Evolutionary conservation across 2,113 vertebrate species (phyloP), one percentile per base, ranked within the genome.

Genomic region (Poeciliopsis turrubarensis): DNA sequence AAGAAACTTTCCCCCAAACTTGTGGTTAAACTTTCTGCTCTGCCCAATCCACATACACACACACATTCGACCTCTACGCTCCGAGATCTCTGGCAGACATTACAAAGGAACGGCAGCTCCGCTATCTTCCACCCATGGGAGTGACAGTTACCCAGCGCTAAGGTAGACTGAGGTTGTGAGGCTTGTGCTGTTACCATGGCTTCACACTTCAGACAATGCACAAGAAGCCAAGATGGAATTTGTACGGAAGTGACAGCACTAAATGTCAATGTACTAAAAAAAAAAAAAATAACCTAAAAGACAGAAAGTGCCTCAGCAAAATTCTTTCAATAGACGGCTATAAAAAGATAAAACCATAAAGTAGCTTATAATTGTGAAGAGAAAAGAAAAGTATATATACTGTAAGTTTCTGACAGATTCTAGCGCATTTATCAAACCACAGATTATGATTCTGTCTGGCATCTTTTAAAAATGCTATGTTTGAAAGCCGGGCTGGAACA

Each of bases 121-220:
- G 39, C 73, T 75, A 4, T n/a, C 72, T 85, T 75, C 83, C 64
- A 82, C 88, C 86, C 85, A 60, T 67, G 89, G 86, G 90, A 92
- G 83, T 70, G 79, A 87, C 81, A 82, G 79, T 83, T 67, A 85
- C 76, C 73, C 77, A 60, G 75, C 26, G 60, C 73, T 57, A 70
- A 85, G 83, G 70, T 54, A 63, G 65, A 47, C 73, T 77, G 73
- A 84, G 83, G 80, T 72, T 29, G 67, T 54, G 77, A 83, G 78
- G 75, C 82, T 79, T 73, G 81, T 65, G 83, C 69, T 4, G 90
- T 93, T 89, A 70, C 90, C 85, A 87, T 89, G 88, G 83, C 88
- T 80, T 67, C 87, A 63, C 85, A 66, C 78, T 83, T 80, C 5
- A 77, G 65, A 75, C 83, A 72, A 74, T 37, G 27, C 57, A 51